Base-by-base conservation (phyloP, 2,888 invertebrate species). In the Neria commutata region DNA sequence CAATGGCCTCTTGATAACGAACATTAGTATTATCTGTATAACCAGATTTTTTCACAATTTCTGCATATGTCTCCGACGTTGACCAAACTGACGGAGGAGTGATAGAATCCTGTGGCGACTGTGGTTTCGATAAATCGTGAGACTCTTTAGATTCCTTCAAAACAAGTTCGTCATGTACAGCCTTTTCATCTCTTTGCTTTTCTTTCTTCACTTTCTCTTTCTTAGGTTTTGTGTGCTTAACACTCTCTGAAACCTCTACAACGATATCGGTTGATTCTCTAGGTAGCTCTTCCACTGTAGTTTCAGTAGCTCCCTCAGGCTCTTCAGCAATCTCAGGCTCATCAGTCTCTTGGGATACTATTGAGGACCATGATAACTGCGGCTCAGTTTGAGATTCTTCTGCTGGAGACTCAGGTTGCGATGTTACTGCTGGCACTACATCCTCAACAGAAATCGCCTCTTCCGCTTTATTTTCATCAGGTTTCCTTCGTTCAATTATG, bases 31-130 rank as follows among this genome's bases (percentile, higher is more conserved):
- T 70, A 14, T 70, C 65, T 2, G 45, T 52, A 25, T 70, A 68
- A 0, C 78, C 79, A 0, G 79, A 76, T 45, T 79, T 79, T 49
- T 62, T 75, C 0, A 80, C 75, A 34, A 81, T 73, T 64, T 80
- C 75, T 14, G 80, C 81, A 61, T 81, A 81, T 0, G 81, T 79
- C 67, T 81, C 80, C 2, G 75, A 70, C 26, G 60, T 62, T 3
- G 72, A 69, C 79, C 79, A 79, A 19, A 73, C 72, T 4, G 76
- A 72, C 1, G 72, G 68, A 3, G 5, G 4, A 54, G 24, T 2
- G 17, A 11, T 10, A 24, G 17, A 1, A 16, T 17, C 19, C 14
- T 33, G n/a, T n/a, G n/a, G n/a, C n/a, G n/a, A n/a, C n/a, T n/a
- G n/a, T n/a, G n/a, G 29, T 56, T 37, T 17, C 19, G 42, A 17